Percentiles rank a stretch among this genome's conserved stretches.
Conservation (phyloP, 37 sponge, comb jelly and placozoan species). For the Eunapius fragilis region DNA sequence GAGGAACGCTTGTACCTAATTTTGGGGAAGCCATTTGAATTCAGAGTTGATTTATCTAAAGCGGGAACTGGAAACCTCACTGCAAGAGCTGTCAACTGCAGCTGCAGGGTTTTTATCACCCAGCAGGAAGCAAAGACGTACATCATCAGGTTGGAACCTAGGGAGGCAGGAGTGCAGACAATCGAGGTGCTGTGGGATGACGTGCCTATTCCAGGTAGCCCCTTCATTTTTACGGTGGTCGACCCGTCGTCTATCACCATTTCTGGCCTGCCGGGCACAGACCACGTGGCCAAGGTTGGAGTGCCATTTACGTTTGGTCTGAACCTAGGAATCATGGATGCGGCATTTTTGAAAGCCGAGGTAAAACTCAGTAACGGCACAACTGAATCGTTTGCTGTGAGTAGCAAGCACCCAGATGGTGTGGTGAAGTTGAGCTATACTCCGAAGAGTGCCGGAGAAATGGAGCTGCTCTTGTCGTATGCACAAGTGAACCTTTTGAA, state of each 20-base stretch:
- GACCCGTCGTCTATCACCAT: conserved; percentile 57
- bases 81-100: conserved; percentile 52
- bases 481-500: conserved; percentile 42
- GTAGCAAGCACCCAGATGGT: conserved; percentile 2
- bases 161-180: conserved; percentile 62
- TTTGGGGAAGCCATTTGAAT: conserved; percentile 78
- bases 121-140: conserved; percentile 36
- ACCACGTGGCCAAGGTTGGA: conserved; percentile 19
- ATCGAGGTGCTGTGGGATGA: conserved; percentile 77
- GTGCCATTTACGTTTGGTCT: conserved; percentile 43
- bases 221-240: conserved; percentile 68
- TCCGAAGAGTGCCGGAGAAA: conserved; percentile 48
- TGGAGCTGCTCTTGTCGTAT: conserved; percentile 50
- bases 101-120: conserved; percentile 27
- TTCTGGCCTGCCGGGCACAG: conserved; percentile 31
- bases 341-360: conserved; percentile 21
- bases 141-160: conserved; percentile 63
- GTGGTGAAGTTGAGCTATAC: conserved; percentile 4
- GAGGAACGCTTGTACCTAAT: conserved; percentile 29
- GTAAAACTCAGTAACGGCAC: conserved; percentile 27
- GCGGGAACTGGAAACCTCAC: conserved; percentile 69
- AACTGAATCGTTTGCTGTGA: neutral
- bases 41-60: conserved; percentile 71
- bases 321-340: conserved; percentile 47
- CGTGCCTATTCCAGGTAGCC: conserved; percentile 73